phyloP scores from a whole-genome alignment of 2,113 vertebrate genomes.

The Opisthocomus hoazin region DNA sequence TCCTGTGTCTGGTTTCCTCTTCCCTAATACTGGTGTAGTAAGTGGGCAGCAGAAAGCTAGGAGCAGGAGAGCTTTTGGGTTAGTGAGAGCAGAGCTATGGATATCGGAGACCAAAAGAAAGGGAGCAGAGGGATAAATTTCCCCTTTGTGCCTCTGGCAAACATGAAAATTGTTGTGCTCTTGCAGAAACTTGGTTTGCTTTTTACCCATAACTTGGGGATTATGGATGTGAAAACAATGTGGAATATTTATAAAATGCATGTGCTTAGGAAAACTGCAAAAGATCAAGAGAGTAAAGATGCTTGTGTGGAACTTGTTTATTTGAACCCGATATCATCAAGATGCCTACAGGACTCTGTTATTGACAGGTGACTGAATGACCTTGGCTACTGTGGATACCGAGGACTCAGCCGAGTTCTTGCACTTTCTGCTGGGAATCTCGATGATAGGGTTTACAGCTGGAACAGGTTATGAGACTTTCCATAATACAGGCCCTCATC shows the following conservation, averaged over 20 bases:
- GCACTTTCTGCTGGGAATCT: neutral
- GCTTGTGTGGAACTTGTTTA: neutral
- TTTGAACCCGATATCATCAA: neutral
- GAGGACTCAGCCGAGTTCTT: neutral
- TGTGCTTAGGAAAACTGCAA: neutral
- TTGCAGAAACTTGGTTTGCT: neutral
- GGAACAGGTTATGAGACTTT: neutral
- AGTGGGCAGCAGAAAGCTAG: neutral
- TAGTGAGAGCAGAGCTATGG: neutral
- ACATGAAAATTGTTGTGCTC: neutral
- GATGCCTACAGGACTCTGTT: neutral
- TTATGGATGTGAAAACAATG: neutral
- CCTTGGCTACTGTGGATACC: neutral
- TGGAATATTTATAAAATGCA: neutral
- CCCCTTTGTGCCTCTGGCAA: neutral
- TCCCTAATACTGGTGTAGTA: neutral
- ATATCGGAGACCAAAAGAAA: neutral
- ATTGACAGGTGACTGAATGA: neutral
- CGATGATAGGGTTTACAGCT: neutral
- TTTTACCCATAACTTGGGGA: neutral
- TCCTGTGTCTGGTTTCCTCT: neutral
- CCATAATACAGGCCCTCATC: neutral
- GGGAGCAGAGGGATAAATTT: neutral
- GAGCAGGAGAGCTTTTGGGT: neutral
- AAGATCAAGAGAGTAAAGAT: neutral